phyloP scores from a whole-genome alignment of 2,113 vertebrate genomes.

The Aegithalos caudatus region DNA sequence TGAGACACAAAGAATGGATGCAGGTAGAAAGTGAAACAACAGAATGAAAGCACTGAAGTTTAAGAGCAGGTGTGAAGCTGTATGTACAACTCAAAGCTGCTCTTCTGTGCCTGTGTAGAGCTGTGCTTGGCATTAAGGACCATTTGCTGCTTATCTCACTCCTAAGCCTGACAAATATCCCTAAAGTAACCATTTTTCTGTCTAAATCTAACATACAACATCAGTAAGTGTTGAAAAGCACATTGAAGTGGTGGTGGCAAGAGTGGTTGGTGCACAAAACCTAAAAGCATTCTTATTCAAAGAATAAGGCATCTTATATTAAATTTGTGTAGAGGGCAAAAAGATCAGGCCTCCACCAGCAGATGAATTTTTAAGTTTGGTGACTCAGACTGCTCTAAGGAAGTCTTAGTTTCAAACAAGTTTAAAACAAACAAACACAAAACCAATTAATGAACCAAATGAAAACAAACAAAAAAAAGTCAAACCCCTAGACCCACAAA shows the following conservation, averaged over 20 bases:
- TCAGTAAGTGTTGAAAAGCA: not conserved
- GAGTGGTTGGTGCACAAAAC: not conserved
- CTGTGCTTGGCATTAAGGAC: not conserved
- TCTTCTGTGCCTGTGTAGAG: not conserved
- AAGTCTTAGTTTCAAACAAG: not conserved
- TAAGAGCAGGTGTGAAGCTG: not conserved
- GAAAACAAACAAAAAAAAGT: not conserved
- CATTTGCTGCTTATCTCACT: not conserved
- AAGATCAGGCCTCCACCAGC: not conserved
- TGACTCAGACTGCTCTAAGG: not conserved
- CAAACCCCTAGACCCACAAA: not conserved
- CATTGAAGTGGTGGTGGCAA: not conserved
- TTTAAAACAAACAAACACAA: not conserved
- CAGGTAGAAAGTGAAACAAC: not conserved
- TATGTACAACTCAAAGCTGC: not conserved
- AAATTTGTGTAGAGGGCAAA: not conserved
- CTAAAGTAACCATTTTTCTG: not conserved
- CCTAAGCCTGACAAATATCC: not conserved
- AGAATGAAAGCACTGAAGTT: not conserved
- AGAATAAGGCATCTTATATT: not conserved
- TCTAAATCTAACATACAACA: not conserved
- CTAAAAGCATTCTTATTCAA: not conserved
- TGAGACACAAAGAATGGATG: not conserved
- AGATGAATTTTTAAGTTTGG: not conserved
- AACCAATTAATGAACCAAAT: not conserved